Base-by-base conservation (phyloP, 2,113 vertebrate species). In the Choloepus hoffmanni region DNA sequence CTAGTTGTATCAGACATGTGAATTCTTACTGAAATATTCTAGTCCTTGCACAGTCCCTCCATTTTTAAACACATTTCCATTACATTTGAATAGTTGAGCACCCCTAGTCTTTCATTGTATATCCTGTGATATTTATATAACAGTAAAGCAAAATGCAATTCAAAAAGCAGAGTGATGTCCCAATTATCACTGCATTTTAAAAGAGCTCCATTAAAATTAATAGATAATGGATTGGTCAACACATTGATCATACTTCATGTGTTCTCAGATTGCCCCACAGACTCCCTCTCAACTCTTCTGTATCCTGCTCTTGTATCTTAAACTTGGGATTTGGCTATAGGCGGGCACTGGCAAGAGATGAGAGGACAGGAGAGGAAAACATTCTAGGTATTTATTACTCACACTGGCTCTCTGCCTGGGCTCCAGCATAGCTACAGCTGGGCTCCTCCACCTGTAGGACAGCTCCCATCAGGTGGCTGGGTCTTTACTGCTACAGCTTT, bases 21-120 rank as follows among this genome's bases (percentile, higher is more conserved):
- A 68, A 87, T 95, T 89, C 63, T 92, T n/a, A n/a, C 55, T 96
- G 81, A 96, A 89, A 94, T 96, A 83, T 23, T 86, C 88, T 89
- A 33, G 23, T n/a, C 93, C 88, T 92, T 86, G 65, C 55, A 76
- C 48, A 83, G 65, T 7, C 43, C 74, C 83, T 89, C 13, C 48
- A 43, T 90, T 14, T 87, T 95, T 62, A 90, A 90, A 89, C 60
- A 76, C 36, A 90, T 90, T 74, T 89, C 72, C 76, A 88, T 55
- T 85, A 36, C 28, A 21, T 53, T 50, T 81, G 81, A 87, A 70
- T 70, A 88, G 89, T 88, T 96, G 92, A 96, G 63, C 53, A 26
- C 24, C 81, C 50, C 36, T 90, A 33, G 45, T 72, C 90, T 79
- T 92, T 63, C 63, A 87, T 87, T 86, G 86, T 87, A 68, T 93